phyloP scores from a whole-genome alignment of 2,888 invertebrate species.

The Tipula unca region DNA sequence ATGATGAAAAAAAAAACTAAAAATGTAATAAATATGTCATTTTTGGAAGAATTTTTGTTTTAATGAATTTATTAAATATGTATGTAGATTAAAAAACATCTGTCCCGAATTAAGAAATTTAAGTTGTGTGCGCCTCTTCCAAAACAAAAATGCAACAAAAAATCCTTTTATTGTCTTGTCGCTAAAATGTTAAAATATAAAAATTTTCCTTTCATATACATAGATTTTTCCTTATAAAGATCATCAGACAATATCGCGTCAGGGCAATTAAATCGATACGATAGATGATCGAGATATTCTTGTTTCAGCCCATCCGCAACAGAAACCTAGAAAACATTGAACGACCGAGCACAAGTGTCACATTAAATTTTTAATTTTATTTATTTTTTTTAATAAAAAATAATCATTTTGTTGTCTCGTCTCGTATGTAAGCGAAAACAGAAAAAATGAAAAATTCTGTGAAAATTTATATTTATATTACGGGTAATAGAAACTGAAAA shows the following conservation, averaged over 20 bases:
- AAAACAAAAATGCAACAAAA: background rate
- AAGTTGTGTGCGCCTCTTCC: background rate
- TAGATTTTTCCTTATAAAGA: background rate
- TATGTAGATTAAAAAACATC: constrained; percentile 14
- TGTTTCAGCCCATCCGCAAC: background rate
- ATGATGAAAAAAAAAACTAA: background rate
- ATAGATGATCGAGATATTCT: background rate
- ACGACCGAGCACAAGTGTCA: background rate
- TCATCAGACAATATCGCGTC: background rate
- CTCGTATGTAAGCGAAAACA: background rate
- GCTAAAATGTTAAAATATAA: background rate
- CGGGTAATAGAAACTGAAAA: background rate
- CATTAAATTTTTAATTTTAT: background rate
- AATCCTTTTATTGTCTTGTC: background rate
- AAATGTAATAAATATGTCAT: constrained; percentile 8
- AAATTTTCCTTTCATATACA: background rate
- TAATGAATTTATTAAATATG: constrained; percentile 8
- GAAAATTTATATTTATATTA: background rate
- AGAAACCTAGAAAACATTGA: background rate
- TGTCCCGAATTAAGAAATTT: background rate
- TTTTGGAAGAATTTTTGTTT: background rate
- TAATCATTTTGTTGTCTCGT: background rate
- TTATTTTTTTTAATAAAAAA: background rate
- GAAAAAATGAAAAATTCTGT: background rate
- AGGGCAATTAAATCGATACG: background rate